Percentiles rank a stretch among this genome's conserved stretches.
Conservation (phyloP, 2,888 invertebrate genomes). For the Blastobasis lacticolella region DNA sequence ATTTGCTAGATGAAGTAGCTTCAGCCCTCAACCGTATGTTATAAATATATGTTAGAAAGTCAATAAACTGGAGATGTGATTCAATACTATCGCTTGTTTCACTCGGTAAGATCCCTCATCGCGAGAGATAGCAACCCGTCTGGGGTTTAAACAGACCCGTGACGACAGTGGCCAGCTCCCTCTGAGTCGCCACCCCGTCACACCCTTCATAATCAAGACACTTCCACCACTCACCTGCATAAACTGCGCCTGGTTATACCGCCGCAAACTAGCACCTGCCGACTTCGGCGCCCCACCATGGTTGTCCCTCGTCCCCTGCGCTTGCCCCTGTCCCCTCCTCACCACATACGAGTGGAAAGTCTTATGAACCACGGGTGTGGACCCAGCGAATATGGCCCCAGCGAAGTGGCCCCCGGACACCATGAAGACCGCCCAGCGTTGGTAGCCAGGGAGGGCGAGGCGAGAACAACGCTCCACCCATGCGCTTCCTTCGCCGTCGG, state of each 20-base stretch:
- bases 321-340: slow-evolving; percentile 86
- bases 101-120: too few species aligned
- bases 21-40: too few species aligned
- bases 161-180: too few species aligned
- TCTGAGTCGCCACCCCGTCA: too few species aligned
- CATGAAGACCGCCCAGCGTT: slow-evolving; percentile 84
- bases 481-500: slow-evolving; percentile 55
- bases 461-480: slow-evolving; percentile 54
- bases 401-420: slow-evolving; percentile 82
- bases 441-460: slow-evolving; percentile 52
- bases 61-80: too few species aligned
- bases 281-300: slow-evolving; percentile 80
- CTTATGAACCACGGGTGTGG: slow-evolving; percentile 78
- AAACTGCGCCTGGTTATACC: slow-evolving; percentile 86
- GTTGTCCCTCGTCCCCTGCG: slow-evolving; percentile 79
- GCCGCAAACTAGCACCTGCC: slow-evolving; percentile 85
- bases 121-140: too few species aligned
- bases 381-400: slow-evolving; percentile 53
- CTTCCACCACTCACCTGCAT: slow-evolving; percentile 71
- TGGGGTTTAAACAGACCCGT: too few species aligned
- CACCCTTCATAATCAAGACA: too few species aligned
- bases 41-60: too few species aligned
- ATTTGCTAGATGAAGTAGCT: too few species aligned
- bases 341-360: slow-evolving; percentile 91
- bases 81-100: too few species aligned